phyloP scores from a whole-genome alignment of 2,888 invertebrate species.

The Lottia scabra region DNA sequence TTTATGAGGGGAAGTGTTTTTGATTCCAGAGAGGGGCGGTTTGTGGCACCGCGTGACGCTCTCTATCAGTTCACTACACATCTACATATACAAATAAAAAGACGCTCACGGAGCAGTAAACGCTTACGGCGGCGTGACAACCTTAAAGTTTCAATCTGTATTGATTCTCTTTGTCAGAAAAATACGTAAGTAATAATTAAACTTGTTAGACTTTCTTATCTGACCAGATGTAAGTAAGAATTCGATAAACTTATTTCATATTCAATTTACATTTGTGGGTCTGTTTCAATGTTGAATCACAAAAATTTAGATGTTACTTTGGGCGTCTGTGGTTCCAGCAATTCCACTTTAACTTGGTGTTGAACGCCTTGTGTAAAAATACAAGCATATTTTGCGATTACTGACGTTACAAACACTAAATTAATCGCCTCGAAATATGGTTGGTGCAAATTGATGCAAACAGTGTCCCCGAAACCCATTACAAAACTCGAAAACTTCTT shows the following conservation, averaged over 20 bases:
- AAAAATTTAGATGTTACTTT: no score
- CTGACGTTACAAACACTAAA: no score
- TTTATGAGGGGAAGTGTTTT: constrained; percentile 58
- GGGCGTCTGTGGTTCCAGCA: no score
- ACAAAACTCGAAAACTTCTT: no score
- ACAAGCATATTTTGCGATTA: no score
- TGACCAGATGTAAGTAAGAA: not conserved
- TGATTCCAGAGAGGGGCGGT: constrained; percentile 54
- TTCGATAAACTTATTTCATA: constrained; percentile 5
- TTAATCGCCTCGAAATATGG: no score
- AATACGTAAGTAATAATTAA: constrained; percentile 53
- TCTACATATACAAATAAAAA: constrained; percentile 53
- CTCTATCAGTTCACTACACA: constrained; percentile 61
- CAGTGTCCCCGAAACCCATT: no score
- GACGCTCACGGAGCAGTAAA: constrained; percentile 33
- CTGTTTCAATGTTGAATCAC: constrained; percentile 1
- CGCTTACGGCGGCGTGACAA: constrained; percentile 41
- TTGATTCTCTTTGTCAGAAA: constrained; percentile 59
- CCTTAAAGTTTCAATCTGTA: constrained; percentile 56
- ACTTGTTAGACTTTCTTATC: not conserved
- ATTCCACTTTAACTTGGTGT: no score
- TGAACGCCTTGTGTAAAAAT: no score
- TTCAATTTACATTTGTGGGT: not conserved
- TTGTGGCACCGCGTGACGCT: constrained; percentile 56
- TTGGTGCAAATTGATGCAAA: no score